A percentile compares a stretch with the other conserved stretches of the same genome.
phyloP scores from a whole-genome alignment of 1,140 invertebrate species.

The Leguminivora glycinivorella region DNA sequence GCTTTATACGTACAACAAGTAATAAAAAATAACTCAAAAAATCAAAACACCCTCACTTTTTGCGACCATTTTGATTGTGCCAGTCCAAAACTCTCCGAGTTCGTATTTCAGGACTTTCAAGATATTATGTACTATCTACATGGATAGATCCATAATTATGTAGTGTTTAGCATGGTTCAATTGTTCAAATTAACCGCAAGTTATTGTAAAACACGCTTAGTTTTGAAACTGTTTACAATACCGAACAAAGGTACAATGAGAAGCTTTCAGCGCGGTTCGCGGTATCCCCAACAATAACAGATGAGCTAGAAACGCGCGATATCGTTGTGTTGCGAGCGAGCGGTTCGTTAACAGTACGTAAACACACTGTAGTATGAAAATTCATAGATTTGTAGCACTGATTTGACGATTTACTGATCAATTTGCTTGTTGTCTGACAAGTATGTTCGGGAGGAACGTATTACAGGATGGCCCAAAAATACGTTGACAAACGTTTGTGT shows the following conservation, averaged over 20 bases:
- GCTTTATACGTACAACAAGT: neutral
- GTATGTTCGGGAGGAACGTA: too few species aligned
- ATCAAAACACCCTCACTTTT: neutral
- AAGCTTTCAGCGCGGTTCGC: conserved; percentile 46
- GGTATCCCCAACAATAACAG: conserved; percentile 58
- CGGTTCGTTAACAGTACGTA: neutral
- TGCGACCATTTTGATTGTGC: too few species aligned
- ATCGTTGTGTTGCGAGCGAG: conserved; percentile 18
- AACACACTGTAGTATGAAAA: neutral
- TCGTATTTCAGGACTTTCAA: too few species aligned
- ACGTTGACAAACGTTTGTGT: too few species aligned
- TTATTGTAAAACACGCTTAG: conserved; percentile 26
- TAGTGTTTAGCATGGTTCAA: neutral
- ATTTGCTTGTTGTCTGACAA: too few species aligned
- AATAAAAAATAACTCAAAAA: neutral
- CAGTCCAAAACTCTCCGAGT: too few species aligned
- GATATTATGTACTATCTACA: too few species aligned
- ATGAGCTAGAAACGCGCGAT: conserved; percentile 42
- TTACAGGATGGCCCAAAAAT: too few species aligned
- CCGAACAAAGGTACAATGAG: conserved; percentile 50
- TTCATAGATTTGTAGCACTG: neutral
- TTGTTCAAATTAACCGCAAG: neutral
- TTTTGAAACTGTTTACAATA: conserved; percentile 41
- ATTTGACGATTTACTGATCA: neutral
- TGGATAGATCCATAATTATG: too few species aligned